Conservation (phyloP, 2,888 invertebrate genomes). For the Troides oblongomaculatus region DNA sequence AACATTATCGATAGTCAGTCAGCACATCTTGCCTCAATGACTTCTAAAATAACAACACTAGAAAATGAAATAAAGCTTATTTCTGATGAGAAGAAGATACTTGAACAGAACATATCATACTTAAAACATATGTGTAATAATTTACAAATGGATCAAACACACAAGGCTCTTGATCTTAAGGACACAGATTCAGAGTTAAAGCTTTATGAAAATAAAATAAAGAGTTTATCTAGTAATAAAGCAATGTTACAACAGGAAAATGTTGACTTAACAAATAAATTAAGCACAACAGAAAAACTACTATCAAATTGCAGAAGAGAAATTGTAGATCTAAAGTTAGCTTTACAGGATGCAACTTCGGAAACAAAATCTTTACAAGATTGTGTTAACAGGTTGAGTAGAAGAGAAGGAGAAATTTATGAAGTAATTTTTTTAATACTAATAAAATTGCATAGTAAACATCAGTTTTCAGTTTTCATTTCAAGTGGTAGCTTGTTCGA, state of each 20-base stretch:
- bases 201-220: slow-evolving; percentile 71
- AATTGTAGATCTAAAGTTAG: slow-evolving; percentile 81
- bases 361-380: slow-evolving; percentile 81
- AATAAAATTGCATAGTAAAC: neutral
- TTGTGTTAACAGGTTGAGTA: slow-evolving; percentile 62
- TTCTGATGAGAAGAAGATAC: slow-evolving; percentile 64
- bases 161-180: slow-evolving; percentile 45
- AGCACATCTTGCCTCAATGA: slow-evolving; percentile 59
- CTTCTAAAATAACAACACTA: slow-evolving; percentile 61
- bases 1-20: slow-evolving; percentile 64
- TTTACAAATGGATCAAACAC: slow-evolving; percentile 54
- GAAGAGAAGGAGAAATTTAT: slow-evolving; percentile 52
- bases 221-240: slow-evolving; percentile 75
- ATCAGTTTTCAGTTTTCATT: neutral
- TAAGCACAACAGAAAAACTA: slow-evolving; percentile 80
- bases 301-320: slow-evolving; percentile 85
- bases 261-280: slow-evolving; percentile 79
- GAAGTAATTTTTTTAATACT: slow-evolving; percentile 48
- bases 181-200: slow-evolving; percentile 67
- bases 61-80: slow-evolving; percentile 71
- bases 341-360: slow-evolving; percentile 82
- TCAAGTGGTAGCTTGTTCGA: neutral
- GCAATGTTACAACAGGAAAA: slow-evolving; percentile 83
- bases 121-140: slow-evolving; percentile 71
- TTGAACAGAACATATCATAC: slow-evolving; percentile 67